These are phyloP conservation scores for Aphidoletes aphidimyza DNA, from an alignment of 2,888 invertebrate species.

Conservation along the genomic window DNA sequence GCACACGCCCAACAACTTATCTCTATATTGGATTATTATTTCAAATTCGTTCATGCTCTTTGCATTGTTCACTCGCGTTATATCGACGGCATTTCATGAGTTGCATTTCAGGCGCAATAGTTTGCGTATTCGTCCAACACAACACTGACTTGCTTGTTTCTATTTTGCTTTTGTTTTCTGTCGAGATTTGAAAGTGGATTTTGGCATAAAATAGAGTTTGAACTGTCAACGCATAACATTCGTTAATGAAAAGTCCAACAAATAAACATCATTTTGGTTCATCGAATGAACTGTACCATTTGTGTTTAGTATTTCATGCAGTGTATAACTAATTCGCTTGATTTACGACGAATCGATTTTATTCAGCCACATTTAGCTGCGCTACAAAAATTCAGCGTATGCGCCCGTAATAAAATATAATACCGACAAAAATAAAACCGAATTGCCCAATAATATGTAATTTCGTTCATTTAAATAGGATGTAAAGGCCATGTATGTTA, in stretches of 20 bases:
- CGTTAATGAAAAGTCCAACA: too few relatives aligned
- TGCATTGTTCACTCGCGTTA: background rate
- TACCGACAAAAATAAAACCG: background rate
- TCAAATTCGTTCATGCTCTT: background rate
- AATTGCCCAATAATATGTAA: conserved; percentile 31
- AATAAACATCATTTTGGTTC: too few relatives aligned
- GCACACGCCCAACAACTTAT: conserved; percentile 37
- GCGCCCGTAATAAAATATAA: background rate
- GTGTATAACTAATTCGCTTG: background rate
- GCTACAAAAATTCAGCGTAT: too few relatives aligned
- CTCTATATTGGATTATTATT: conserved; percentile 44
- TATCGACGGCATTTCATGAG: background rate
- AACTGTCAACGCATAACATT: too few relatives aligned
- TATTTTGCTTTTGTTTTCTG: too few relatives aligned
- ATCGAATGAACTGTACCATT: background rate
- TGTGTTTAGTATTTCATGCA: background rate
- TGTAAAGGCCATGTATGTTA: conserved; percentile 40
- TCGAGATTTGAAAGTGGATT: too few relatives aligned
- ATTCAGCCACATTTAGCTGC: background rate
- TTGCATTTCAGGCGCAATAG: too few relatives aligned
- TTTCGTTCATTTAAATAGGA: conserved; percentile 32
- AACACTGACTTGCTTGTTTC: too few relatives aligned
- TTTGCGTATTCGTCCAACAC: too few relatives aligned
- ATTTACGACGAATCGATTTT: background rate
- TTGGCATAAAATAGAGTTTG: too few relatives aligned